phyloP scores from a whole-genome alignment of 1,140 invertebrate genomes.

The Nasonia longicornis region DNA sequence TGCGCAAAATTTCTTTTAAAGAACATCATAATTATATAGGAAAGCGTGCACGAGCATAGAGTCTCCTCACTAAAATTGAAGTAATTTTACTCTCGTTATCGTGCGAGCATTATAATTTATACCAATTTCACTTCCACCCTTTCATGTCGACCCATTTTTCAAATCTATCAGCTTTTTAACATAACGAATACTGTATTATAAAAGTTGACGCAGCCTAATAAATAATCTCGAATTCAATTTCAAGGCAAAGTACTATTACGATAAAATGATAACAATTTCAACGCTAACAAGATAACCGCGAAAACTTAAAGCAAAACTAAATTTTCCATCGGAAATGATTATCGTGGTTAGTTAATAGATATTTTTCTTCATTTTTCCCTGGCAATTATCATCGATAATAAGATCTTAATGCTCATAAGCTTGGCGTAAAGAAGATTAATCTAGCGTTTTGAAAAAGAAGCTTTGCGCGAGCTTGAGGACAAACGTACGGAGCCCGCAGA shows the following conservation, averaged over 20 bases:
- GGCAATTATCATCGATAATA: slow-evolving; percentile 20
- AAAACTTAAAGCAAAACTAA: neutral
- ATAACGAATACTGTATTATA: neutral
- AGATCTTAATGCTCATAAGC: slow-evolving; percentile 1
- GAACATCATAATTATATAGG: neutral
- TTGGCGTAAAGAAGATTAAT: slow-evolving; percentile 35
- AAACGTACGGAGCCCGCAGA: neutral
- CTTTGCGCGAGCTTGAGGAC: neutral
- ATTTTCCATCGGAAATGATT: neutral
- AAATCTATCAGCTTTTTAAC: neutral
- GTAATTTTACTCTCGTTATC: neutral
- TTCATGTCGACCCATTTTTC: neutral
- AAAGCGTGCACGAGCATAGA: neutral
- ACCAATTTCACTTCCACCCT: neutral
- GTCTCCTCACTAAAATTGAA: neutral
- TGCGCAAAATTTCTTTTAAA: neutral
- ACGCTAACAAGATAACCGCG: neutral
- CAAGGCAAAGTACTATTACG: too few relatives aligned
- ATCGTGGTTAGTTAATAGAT: neutral
- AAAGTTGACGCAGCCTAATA: neutral
- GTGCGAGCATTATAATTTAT: neutral
- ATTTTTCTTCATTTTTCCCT: neutral
- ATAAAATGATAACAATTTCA: neutral
- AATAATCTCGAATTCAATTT: too few relatives aligned
- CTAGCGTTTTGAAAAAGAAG: neutral